Conservation (phyloP, 2,113 vertebrate genomes). For the Dasypus novemcinctus region DNA sequence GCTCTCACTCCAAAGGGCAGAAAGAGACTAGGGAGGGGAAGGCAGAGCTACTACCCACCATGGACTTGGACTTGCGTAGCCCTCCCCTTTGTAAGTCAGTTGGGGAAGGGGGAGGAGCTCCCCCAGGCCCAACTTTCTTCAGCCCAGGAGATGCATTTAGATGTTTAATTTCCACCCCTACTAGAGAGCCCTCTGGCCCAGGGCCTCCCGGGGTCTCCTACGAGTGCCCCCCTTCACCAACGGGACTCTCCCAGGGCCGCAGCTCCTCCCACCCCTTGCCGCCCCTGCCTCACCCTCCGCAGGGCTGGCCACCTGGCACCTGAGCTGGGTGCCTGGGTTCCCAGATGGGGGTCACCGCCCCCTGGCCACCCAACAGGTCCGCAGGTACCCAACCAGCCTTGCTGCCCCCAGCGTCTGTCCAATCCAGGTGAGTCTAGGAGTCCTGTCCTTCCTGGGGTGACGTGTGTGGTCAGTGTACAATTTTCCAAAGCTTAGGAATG, state of each 20-base stretch:
- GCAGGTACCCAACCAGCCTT: neutral
- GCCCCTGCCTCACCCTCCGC: neutral
- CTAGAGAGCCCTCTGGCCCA: neutral
- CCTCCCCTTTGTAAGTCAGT: neutral
- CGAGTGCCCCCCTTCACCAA: neutral
- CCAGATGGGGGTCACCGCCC: neutral
- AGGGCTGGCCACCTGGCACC: neutral
- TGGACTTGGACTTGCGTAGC: neutral
- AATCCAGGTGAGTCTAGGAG: neutral
- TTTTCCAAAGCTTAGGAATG: neutral
- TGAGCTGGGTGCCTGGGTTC: neutral
- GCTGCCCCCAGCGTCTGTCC: neutral
- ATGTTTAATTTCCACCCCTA: conserved; percentile 66
- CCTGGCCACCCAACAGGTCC: neutral
- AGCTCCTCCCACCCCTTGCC: no score
- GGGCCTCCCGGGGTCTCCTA: neutral
- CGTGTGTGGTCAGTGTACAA: neutral
- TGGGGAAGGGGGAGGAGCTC: neutral
- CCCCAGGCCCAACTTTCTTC: neutral
- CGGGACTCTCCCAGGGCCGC: neutral
- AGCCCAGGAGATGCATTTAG: neutral
- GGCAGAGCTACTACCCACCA: neutral
- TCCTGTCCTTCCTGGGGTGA: neutral
- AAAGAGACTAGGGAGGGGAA: neutral
- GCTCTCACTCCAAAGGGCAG: conserved; percentile 38